A percentile compares a stretch with the other conserved stretches of the same genome.
Evolutionary conservation across 2,888 invertebrate species (phyloP).

Genomic region (Phytoseiulus persimilis): DNA sequence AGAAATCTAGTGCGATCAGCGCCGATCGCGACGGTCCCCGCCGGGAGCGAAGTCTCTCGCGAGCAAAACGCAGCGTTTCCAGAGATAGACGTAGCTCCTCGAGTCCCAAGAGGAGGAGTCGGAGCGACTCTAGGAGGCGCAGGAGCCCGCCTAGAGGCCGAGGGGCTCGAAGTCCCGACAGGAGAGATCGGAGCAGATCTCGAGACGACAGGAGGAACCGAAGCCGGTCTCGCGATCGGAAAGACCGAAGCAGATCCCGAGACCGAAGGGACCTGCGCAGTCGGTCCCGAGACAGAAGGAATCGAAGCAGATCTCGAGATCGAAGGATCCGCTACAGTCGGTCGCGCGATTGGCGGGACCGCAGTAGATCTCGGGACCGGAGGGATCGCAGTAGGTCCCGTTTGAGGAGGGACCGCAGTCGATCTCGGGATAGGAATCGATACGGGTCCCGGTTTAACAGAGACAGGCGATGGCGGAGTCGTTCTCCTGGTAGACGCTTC

Average conservation of each 20-base stretch:
- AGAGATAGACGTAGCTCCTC: background rate
- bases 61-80: background rate
- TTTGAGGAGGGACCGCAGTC: no score
- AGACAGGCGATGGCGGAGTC: background rate
- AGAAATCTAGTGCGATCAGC: background rate
- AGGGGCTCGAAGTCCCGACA: background rate
- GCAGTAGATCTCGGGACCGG: constrained; percentile 40
- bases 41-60: background rate
- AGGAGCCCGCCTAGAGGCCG: background rate
- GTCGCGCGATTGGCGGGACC: constrained; percentile 13
- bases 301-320: constrained; percentile 38
- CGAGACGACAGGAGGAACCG: constrained; percentile 48
- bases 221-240: constrained; percentile 57
- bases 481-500: background rate
- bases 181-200: constrained; percentile 42
- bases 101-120: background rate
- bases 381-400: constrained; percentile 54
- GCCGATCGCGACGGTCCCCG: background rate
- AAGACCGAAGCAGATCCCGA: constrained; percentile 59
- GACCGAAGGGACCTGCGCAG: background rate
- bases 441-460: background rate
- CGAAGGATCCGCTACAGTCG: constrained; percentile 18
- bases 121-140: background rate
- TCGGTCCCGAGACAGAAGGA: constrained; percentile 7
- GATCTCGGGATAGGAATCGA: background rate